Evolutionary conservation across 1,140 invertebrate species (phyloP).

Genomic region (Piezodorus guildinii): DNA sequence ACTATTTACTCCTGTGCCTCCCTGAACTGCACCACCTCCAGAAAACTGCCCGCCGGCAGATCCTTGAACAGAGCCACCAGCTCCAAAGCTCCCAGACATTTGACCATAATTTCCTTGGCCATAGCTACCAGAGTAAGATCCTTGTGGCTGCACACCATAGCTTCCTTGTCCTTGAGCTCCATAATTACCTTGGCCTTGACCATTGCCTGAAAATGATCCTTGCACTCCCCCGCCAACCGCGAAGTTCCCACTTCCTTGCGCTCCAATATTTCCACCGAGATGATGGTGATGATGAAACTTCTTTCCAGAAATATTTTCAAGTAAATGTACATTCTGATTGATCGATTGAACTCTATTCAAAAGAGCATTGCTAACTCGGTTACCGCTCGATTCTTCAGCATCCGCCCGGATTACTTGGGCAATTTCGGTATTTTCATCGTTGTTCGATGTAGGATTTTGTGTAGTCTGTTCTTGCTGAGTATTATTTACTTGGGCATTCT

Average conservation of each 20-base stretch:
- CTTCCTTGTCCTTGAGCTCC: constrained; percentile 2
- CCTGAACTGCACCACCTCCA: constrained; percentile 15
- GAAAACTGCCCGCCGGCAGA: constrained; percentile 14
- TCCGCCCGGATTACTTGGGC: too few species aligned
- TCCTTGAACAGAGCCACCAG: constrained; percentile 13
- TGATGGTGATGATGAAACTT: background rate
- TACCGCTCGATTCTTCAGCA: too few species aligned
- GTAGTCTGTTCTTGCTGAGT: too few species aligned
- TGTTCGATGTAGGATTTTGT: too few species aligned
- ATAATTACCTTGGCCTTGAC: constrained; percentile 7
- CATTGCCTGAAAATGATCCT: background rate
- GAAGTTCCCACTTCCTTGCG: constrained; percentile 12
- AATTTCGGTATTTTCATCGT: too few species aligned
- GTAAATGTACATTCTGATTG: too few species aligned
- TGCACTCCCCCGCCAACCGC: constrained; percentile 12
- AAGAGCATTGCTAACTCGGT: too few species aligned
- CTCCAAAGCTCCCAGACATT: constrained; percentile 12
- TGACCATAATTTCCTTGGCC: background rate
- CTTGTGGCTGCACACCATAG: constrained; percentile 3
- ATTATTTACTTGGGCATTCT: too few species aligned
- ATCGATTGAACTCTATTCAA: too few species aligned
- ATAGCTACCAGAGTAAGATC: background rate
- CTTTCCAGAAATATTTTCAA: background rate
- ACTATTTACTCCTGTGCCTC: background rate
- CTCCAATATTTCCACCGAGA: background rate